Base-by-base conservation (phyloP, 2,113 vertebrate species). In the Gadus chalcogrammus region DNA sequence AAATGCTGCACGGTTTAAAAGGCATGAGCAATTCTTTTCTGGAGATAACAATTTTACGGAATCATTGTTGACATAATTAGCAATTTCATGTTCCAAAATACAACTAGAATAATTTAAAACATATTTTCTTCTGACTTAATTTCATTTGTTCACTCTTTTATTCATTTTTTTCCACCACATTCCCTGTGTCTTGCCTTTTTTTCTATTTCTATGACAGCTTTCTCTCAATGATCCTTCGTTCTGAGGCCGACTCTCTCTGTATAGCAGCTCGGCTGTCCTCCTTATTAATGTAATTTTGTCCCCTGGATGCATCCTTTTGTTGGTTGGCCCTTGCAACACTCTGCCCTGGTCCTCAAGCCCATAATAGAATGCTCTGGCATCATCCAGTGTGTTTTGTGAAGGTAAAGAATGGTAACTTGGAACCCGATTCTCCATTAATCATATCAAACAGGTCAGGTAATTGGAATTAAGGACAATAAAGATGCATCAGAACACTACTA, bases 1-100 rank as follows among this genome's bases (percentile, higher is more conserved):
- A 90, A 92, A 85, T 82, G 76, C 78, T 85, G 86, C 85, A 85
- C 73, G 68, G 75, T 79, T 59, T 89, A 88, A 88, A 90, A 90
- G 82, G 78, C 77, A 67, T 67, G 74, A 82, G 83, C 82, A 89
- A 90, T 90, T 91, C 82, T 90, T 87, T 88, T 85, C 80, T 67
- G 75, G 73, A 87, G 90, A 91, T 91, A 87, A 87, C 79, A 76
- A 77, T 90, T 91, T 88, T 84, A 85, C 68, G 27, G 75, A 84
- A 87, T 88, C 75, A 81, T 83, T 91, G 85, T 86, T 87, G 82
- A 85, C 85, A 77, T 84, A 89, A 91, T 91, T 89, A 89, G 79
- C 84, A 85, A 90, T 89, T 90, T 78, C 76, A 84, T 85, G 79
- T 86, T 72, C 74, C 70, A 77, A 90, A 90, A 90, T 86, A 76